These are phyloP conservation scores for Hemicentrotus pulcherrimus DNA, from an alignment of 35 echinoderm and acorn worm genomes.

Conservation along the genomic window DNA sequence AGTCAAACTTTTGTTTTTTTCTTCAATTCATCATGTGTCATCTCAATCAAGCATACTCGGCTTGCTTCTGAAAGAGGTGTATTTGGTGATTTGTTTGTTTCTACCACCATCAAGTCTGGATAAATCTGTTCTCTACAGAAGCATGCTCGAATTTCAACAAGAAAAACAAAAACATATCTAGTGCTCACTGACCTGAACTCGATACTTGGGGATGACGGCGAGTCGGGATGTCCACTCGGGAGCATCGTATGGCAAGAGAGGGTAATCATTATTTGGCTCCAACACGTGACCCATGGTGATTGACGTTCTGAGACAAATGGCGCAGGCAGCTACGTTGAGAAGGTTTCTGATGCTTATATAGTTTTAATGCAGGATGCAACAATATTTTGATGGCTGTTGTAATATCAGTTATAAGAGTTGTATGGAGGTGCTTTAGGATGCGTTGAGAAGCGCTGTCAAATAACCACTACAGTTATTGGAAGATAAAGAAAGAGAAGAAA, in stretches of 20 bases:
- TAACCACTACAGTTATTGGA: not conserved
- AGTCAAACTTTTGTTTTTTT: not conserved
- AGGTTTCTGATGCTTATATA: not conserved
- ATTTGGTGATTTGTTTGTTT: not conserved
- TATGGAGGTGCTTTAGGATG: not conserved
- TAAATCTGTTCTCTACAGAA: not conserved
- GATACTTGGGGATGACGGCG: slow-evolving; percentile 28
- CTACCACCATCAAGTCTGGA: not conserved
- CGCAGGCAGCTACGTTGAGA: not conserved
- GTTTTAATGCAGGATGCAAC: not conserved
- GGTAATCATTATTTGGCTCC: not conserved
- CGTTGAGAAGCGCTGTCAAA: not conserved
- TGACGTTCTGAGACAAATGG: not conserved
- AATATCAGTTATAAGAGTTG: not conserved
- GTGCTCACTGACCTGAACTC: slow-evolving; percentile 31
- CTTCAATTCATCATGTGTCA: not conserved
- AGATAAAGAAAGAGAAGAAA: not conserved
- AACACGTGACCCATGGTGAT: not conserved
- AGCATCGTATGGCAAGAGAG: slow-evolving; percentile 38
- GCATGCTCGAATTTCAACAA: not conserved
- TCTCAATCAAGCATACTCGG: too few relatives aligned
- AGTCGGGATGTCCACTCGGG: slow-evolving; percentile 46
- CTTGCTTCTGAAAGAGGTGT: not conserved
- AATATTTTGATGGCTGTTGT: not conserved
- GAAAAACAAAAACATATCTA: not conserved